Evolutionary conservation across 1,140 invertebrate genomes (phyloP).

Genomic region (Yoshiicerus persimilis): DNA sequence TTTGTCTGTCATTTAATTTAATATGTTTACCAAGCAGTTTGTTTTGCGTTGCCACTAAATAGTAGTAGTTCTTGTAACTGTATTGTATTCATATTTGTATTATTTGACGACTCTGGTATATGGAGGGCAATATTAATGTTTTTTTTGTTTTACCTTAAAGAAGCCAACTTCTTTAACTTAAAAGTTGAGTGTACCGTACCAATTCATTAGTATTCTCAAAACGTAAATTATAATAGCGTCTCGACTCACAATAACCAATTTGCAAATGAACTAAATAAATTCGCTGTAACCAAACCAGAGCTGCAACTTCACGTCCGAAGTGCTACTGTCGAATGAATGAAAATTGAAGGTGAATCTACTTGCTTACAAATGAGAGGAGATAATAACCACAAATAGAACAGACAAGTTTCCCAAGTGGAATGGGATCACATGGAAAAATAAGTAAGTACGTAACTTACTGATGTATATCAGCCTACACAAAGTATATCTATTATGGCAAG

Average conservation of each 20-base stretch:
- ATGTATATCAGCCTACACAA: background rate
- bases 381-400: background rate
- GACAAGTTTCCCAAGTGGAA: background rate
- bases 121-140: background rate
- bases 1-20: no score
- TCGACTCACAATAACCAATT: background rate
- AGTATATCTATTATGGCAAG: background rate
- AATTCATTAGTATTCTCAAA: background rate
- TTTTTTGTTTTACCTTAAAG: background rate
- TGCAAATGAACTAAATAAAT: background rate
- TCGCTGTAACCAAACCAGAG: background rate
- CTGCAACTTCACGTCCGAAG: background rate
- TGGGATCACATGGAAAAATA: background rate
- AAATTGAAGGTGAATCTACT: background rate
- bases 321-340: background rate
- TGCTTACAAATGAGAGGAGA: background rate
- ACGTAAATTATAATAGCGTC: background rate
- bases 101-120: no score
- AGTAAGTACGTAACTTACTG: background rate
- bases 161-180: background rate
- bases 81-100: background rate
- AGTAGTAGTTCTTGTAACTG: background rate
- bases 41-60: no score
- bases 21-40: no score
- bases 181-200: background rate